phyloP scores from a whole-genome alignment of 2,113 vertebrate species.

The Aptenodytes patagonicus region DNA sequence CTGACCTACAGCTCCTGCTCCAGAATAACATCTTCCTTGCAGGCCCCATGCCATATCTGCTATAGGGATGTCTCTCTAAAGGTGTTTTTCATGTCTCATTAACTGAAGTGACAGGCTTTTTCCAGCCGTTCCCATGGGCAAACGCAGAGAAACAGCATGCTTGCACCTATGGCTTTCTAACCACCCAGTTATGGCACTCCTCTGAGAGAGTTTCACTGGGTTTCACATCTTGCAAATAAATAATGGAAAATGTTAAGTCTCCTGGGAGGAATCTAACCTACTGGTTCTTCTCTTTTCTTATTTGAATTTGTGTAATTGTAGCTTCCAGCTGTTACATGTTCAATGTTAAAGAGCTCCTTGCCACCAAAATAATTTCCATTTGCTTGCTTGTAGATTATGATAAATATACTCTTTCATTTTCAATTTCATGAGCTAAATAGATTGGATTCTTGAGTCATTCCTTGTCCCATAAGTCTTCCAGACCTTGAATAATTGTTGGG shows the following conservation, averaged over 20 bases:
- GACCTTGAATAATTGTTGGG: background rate
- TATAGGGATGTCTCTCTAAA: background rate
- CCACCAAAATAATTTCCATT: background rate
- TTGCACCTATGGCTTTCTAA: background rate
- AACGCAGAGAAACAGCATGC: fast-evolving
- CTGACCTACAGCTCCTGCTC: background rate
- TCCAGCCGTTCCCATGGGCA: background rate
- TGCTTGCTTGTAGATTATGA: background rate
- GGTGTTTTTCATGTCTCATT: background rate
- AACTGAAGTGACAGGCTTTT: background rate
- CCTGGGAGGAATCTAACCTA: background rate
- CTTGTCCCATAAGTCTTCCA: background rate
- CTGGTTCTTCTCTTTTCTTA: background rate
- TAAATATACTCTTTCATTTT: background rate
- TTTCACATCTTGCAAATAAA: background rate
- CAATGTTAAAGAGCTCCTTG: background rate
- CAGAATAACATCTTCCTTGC: background rate
- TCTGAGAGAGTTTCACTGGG: background rate
- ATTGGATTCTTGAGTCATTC: background rate
- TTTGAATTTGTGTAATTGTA: background rate
- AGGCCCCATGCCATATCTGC: background rate
- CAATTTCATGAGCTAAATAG: background rate
- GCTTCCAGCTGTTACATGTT: background rate
- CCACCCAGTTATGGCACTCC: background rate
- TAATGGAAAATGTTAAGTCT: background rate